These are phyloP conservation scores for Seriola rivoliana DNA, from an alignment of 2,113 vertebrate species.

Conservation along the genomic window DNA sequence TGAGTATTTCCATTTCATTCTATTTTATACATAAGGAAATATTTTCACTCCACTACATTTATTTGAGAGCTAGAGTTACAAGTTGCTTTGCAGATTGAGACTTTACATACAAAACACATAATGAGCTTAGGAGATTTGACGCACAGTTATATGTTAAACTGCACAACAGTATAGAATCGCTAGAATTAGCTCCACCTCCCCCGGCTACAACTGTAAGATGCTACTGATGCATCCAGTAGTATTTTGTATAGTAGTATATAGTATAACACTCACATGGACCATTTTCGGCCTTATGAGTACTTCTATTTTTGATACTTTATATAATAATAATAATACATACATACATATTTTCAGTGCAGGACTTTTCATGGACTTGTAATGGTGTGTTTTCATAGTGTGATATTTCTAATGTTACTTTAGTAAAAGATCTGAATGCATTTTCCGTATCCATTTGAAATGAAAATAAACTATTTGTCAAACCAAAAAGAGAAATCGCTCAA, in stretches of 20 bases:
- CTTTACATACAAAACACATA: neutral
- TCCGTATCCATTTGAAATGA: slow-evolving; percentile 13
- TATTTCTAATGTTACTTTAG: neutral
- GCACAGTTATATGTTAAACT: neutral
- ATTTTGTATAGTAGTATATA: neutral
- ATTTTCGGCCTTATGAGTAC: neutral
- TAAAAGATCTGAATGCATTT: slow-evolving; percentile 1
- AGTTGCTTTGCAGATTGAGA: neutral
- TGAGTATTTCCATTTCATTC: neutral
- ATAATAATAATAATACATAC: neutral
- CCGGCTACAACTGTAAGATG: neutral
- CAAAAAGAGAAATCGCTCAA: slow-evolving; percentile 33
- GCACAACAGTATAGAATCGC: neutral
- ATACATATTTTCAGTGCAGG: neutral
- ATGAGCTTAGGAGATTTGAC: neutral
- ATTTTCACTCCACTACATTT: neutral
- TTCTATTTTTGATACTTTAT: neutral
- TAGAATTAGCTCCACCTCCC: neutral
- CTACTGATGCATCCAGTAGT: neutral
- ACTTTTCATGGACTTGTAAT: slow-evolving; percentile 4
- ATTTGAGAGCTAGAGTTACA: neutral
- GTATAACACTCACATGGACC: neutral
- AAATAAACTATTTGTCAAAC: slow-evolving; percentile 35
- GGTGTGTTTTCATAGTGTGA: neutral
- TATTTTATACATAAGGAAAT: neutral